These are phyloP conservation scores for Eudasyphora cyanicolor DNA, from an alignment of 2,888 invertebrate species.

Conservation along the genomic window DNA sequence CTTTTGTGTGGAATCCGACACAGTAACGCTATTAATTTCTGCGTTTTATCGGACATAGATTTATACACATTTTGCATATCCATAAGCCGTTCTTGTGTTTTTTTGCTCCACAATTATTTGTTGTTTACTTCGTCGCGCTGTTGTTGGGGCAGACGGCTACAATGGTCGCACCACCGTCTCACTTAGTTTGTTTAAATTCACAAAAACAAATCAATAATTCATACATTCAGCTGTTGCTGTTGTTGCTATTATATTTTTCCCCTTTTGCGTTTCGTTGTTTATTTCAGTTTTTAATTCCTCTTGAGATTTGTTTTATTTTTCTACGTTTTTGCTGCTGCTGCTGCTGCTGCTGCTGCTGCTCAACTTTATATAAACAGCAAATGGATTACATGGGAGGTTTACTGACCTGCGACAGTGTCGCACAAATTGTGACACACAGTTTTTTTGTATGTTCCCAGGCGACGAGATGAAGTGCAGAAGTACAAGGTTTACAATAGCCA, in stretches of 20 bases:
- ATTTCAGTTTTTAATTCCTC: conserved; percentile 18
- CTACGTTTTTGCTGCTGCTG: no score
- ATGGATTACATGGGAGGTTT: neutral
- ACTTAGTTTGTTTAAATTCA: conserved; percentile 8
- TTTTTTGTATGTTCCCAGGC: no score
- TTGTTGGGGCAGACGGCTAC: conserved; percentile 13
- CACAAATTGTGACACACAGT: neutral
- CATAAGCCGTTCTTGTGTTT: neutral
- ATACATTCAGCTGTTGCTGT: conserved; percentile 20
- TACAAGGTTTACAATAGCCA: no score
- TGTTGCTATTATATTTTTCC: neutral
- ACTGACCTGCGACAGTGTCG: conserved; percentile 5
- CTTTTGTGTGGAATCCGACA: conserved; percentile 45
- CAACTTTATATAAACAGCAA: neutral
- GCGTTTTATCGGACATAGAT: conserved; percentile 52
- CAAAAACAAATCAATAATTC: conserved; percentile 43
- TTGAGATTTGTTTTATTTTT: conserved; percentile 21
- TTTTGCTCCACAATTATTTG: neutral
- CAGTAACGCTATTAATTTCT: conserved; percentile 34
- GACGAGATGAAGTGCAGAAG: neutral
- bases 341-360: no score
- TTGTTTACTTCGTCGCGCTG: conserved; percentile 28
- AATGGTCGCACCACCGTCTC: neutral
- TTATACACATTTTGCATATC: conserved; percentile 30
- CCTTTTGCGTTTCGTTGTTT: neutral